Conservation (phyloP, 2,113 vertebrate species). For the Halichoerus grypus region DNA sequence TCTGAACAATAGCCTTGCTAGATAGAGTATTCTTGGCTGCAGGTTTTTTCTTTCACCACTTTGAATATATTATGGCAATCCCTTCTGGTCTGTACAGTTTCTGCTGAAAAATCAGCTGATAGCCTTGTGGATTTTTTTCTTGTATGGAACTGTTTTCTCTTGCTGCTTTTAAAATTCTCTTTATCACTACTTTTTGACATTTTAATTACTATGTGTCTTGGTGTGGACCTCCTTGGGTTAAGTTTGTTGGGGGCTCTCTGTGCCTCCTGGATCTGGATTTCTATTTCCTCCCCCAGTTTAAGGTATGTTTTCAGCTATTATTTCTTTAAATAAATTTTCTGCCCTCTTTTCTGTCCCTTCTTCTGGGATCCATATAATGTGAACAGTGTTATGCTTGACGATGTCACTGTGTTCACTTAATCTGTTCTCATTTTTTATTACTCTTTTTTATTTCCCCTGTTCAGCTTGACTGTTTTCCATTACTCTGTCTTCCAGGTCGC, state of each 20-base stretch:
- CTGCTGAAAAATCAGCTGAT: not conserved
- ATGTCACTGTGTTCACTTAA: not conserved
- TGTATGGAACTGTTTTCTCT: not conserved
- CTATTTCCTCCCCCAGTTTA: not conserved
- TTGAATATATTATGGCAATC: not conserved
- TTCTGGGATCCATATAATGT: not conserved
- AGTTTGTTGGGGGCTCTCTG: not conserved
- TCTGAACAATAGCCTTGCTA: not conserved
- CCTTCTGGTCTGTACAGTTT: not conserved
- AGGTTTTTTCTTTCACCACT: not conserved
- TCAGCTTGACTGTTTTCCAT: not conserved
- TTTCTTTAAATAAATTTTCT: not conserved
- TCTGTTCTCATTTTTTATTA: not conserved
- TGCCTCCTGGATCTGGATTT: not conserved
- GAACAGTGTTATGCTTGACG: not conserved
- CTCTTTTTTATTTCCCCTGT: not conserved
- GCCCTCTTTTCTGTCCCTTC: not conserved
- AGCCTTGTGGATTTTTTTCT: not conserved
- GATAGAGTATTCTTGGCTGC: not conserved
- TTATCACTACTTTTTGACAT: not conserved
- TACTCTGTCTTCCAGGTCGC: not conserved
- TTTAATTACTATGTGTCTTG: not conserved
- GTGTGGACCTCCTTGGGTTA: not conserved
- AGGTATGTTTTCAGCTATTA: not conserved
- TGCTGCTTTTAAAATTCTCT: not conserved